Base-by-base conservation (phyloP, 2,113 vertebrate genomes). In the Loxodonta africana region DNA sequence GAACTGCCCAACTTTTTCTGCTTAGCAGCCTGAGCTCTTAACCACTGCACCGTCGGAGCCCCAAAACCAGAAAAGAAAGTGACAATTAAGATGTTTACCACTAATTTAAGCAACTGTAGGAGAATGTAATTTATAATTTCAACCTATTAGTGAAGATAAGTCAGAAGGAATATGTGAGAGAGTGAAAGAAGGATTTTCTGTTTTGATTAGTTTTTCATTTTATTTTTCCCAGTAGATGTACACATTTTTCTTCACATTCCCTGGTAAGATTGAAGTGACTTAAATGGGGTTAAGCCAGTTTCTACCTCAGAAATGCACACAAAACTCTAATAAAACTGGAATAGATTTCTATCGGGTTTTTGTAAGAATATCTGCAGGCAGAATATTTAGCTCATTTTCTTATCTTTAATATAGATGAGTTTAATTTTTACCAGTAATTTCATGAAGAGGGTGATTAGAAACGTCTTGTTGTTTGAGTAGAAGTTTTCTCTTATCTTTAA, bases 371-470 rank as follows among this genome's bases (percentile, higher is more conserved):
- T 33, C 57, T 77, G 2, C 62, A 20, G 33, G 23, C 18, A 80
- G 53, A 78, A 8, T 57, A 94, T 86, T 94, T 77, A 77, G 2
- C 10, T 1, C 9, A 46, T 83, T 41, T 86, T 48, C 48, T 10
- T 67, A 86, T 89, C 28, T 30, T 65, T 96, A n/a, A 78, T 81
- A 51, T 26, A 10, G 3, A 8, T 87, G 21, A 92, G 4, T 73
- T 74, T 95, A 67, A 83, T n/a, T 6, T 51, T 95, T 86, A 78
- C 46, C 46, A 83, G 65, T 74, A 80, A 88, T 69, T 80, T 82
- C 11, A 73, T 78, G 25, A 94, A 92, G 5, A 26, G 2, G 60
- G 14, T 69, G 33, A 90, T 78, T 83, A 77, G 82, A 90, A 51
- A 26, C 1, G 87, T 41, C 4, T 86, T 83, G 37, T 90, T 83